Conservation (phyloP, 2,888 invertebrate genomes). For the Erannis defoliaria region DNA sequence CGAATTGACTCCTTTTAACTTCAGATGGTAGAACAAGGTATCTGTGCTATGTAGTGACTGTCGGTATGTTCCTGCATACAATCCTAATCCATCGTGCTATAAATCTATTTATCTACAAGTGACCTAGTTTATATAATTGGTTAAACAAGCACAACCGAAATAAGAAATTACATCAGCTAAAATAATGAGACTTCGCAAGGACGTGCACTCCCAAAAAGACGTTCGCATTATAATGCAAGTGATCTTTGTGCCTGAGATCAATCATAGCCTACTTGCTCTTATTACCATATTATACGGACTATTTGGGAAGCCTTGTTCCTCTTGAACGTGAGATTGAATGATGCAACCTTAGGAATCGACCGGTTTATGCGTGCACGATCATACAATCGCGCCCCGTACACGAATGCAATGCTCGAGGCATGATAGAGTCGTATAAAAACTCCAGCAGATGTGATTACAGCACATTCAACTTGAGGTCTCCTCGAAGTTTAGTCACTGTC, state of each 20-base stretch:
- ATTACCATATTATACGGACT: slow-evolving; percentile 58
- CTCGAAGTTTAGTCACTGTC: slow-evolving; percentile 69
- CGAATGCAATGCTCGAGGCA: slow-evolving; percentile 67
- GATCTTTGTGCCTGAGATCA: slow-evolving; percentile 71
- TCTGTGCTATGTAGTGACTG: neutral
- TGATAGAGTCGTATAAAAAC: slow-evolving; percentile 70
- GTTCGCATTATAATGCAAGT: slow-evolving; percentile 67
- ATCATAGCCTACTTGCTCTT: slow-evolving; percentile 67
- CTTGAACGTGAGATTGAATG: slow-evolving; percentile 46
- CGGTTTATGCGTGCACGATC: slow-evolving; percentile 57
- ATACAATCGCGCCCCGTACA: slow-evolving; percentile 40
- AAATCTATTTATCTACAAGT: neutral
- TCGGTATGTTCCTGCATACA: neutral
- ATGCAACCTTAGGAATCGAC: slow-evolving; percentile 56
- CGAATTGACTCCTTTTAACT: too few species aligned
- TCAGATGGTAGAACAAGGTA: too few species aligned
- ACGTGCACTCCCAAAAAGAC: slow-evolving; percentile 63
- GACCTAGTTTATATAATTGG: slow-evolving; percentile 23
- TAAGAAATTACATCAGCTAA: slow-evolving; percentile 42
- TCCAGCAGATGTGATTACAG: slow-evolving; percentile 55
- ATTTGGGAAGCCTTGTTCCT: slow-evolving; percentile 49
- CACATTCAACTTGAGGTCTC: slow-evolving; percentile 76
- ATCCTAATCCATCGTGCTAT: neutral
- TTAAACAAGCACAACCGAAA: slow-evolving; percentile 28
- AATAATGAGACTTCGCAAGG: slow-evolving; percentile 56